These are phyloP conservation scores for Mico argentatus DNA, from an alignment of 2,797 vertebrate genomes.

Conservation along the genomic window DNA sequence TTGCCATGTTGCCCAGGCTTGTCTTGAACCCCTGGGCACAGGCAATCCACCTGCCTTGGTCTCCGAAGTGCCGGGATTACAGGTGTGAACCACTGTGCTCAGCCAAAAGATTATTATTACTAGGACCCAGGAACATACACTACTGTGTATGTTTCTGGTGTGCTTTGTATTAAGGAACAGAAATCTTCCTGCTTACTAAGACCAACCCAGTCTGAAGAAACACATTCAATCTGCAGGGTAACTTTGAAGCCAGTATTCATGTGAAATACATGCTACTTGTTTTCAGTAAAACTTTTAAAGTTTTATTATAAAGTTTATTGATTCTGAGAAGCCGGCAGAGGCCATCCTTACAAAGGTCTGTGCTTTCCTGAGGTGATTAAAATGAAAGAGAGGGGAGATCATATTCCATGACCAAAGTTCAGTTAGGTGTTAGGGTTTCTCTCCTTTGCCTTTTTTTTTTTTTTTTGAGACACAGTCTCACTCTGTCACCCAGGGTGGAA, in stretches of 20 bases:
- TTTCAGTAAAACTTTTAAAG: background rate
- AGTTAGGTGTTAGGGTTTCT: background rate
- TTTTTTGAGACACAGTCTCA: background rate
- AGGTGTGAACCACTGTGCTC: background rate
- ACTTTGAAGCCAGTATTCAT: background rate
- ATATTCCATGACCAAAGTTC: background rate
- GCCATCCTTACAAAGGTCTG: background rate
- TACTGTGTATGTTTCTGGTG: background rate
- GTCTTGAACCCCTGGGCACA: background rate
- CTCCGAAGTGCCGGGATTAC: background rate
- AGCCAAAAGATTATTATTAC: background rate
- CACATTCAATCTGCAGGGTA: background rate
- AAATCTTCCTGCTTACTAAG: conserved; percentile 72
- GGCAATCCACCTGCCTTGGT: background rate
- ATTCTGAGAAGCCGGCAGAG: background rate
- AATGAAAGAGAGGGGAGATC: background rate
- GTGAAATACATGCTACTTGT: background rate
- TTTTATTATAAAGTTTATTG: background rate
- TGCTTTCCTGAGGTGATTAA: background rate
- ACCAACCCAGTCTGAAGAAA: conserved; percentile 24
- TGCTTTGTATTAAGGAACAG: background rate
- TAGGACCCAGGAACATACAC: background rate
- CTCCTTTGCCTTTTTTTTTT: background rate
- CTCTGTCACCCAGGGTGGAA: background rate
- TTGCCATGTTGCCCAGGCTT: background rate